phyloP scores from a whole-genome alignment of 2,113 vertebrate species.

The Montifringilla adamsi region DNA sequence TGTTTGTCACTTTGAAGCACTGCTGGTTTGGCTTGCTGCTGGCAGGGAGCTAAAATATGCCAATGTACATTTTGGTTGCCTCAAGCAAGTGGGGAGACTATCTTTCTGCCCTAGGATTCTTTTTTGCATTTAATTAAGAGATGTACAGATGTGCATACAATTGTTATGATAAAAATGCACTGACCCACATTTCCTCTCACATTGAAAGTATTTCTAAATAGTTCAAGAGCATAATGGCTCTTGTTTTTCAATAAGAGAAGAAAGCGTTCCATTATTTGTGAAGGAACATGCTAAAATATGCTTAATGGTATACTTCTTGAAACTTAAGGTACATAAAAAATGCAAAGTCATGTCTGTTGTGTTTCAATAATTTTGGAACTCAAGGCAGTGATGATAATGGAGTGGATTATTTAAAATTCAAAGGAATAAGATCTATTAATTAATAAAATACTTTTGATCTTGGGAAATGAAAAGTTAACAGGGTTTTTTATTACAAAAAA shows the following conservation, averaged over 20 bases:
- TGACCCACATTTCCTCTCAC: not conserved
- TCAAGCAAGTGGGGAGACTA: not conserved
- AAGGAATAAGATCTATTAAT: not conserved
- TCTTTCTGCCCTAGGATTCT: not conserved
- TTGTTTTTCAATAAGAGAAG: not conserved
- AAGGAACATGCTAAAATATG: not conserved
- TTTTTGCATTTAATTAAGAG: not conserved
- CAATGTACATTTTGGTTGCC: not conserved
- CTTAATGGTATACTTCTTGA: not conserved
- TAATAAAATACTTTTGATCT: not conserved
- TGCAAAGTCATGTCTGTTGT: not conserved
- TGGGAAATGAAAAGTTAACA: not conserved
- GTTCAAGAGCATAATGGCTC: not conserved
- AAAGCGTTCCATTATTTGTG: not conserved
- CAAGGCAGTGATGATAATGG: not conserved
- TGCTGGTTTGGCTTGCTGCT: not conserved
- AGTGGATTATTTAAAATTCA: not conserved
- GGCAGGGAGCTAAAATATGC: not conserved
- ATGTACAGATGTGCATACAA: not conserved
- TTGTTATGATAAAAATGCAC: not conserved
- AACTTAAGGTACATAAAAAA: not conserved
- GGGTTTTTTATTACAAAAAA: not conserved
- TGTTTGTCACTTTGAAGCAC: not conserved
- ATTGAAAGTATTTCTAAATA: not conserved
- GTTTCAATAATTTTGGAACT: not conserved